Evolutionary conservation across 1,140 invertebrate genomes (phyloP).

Genomic region (Pseudomyrmex cubaensis): DNA sequence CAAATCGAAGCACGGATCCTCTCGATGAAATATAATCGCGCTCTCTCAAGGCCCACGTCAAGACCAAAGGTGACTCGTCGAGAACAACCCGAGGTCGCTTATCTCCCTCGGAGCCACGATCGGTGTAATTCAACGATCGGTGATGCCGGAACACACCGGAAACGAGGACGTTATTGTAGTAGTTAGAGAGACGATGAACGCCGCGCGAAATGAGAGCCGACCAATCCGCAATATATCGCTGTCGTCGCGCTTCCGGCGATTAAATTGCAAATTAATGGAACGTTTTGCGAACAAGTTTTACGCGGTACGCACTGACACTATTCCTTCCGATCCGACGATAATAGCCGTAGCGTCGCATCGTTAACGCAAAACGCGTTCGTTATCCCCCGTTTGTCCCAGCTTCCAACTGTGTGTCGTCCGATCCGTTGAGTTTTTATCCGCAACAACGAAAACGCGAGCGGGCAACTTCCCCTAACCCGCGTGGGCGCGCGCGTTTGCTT

Average conservation of each 20-base stretch:
- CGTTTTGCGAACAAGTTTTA: conserved; percentile 3
- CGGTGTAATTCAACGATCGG: conserved; percentile 66
- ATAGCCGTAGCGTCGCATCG: conserved; percentile 42
- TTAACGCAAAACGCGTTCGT: conserved; percentile 43
- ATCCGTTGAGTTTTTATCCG: conserved; percentile 24
- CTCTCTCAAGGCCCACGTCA: conserved; percentile 62
- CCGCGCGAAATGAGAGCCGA: neutral
- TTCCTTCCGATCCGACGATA: conserved; percentile 34
- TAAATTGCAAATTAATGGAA: conserved; percentile 42
- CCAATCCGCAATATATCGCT: conserved; percentile 22
- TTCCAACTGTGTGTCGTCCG: conserved; percentile 1
- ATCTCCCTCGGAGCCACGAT: conserved; percentile 64
- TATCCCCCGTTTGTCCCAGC: conserved; percentile 36
- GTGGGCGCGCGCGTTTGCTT: neutral
- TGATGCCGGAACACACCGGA: conserved; percentile 40
- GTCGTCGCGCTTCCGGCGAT: conserved; percentile 26
- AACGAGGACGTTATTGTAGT: conserved; percentile 63
- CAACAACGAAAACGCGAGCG: conserved; percentile 34
- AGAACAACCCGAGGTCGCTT: conserved; percentile 48
- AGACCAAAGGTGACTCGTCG: conserved; percentile 67
- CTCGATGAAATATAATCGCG: conserved; percentile 66
- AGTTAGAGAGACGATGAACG: neutral
- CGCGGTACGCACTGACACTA: conserved; percentile 10
- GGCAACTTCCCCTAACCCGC: neutral
- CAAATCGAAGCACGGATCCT: conserved; percentile 56